A percentile compares a stretch with the other conserved stretches of the same genome.
phyloP scores from a whole-genome alignment of 2,888 invertebrate species.

The Tenthredo scrophulariae region DNA sequence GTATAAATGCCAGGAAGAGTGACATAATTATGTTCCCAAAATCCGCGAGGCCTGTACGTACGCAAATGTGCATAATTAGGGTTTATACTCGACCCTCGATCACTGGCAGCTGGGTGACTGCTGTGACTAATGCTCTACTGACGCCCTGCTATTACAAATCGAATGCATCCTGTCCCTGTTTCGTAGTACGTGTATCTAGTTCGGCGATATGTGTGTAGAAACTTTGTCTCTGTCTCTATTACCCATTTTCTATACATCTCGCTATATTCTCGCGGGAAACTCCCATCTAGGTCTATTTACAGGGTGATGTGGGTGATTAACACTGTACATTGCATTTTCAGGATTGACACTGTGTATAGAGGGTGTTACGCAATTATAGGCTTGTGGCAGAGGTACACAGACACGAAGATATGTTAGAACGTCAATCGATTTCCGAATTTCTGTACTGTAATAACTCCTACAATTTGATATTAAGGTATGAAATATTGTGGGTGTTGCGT shows the following conservation, averaged over 20 bases:
- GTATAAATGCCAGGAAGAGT: conserved; percentile 43
- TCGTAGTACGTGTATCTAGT: not conserved
- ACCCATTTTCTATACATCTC: not conserved
- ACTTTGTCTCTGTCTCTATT: conserved; percentile 11
- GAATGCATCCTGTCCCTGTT: conserved; percentile 34
- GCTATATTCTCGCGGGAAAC: not conserved
- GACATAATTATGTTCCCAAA: conserved; percentile 34
- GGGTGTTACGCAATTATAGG: conserved; percentile 16
- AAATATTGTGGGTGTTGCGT: too few species aligned
- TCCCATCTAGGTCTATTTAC: not conserved
- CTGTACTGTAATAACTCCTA: not conserved
- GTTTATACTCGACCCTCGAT: conserved; percentile 45
- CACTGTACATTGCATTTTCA: conserved; percentile 29
- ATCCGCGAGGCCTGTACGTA: conserved; percentile 14
- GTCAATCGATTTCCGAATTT: not conserved
- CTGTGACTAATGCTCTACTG: conserved; percentile 43
- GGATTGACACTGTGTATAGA: conserved; percentile 28
- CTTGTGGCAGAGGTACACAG: not conserved
- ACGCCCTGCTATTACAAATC: conserved; percentile 45
- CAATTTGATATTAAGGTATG: too few species aligned
- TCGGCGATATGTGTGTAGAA: not conserved
- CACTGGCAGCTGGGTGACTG: conserved; percentile 51
- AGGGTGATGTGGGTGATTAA: conserved; percentile 27
- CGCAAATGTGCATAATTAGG: conserved; percentile 51
- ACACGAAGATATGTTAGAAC: not conserved